Percentiles rank a stretch among this genome's conserved stretches.
phyloP scores from a whole-genome alignment of 2,113 vertebrate species.

The Etheostoma cragini region DNA sequence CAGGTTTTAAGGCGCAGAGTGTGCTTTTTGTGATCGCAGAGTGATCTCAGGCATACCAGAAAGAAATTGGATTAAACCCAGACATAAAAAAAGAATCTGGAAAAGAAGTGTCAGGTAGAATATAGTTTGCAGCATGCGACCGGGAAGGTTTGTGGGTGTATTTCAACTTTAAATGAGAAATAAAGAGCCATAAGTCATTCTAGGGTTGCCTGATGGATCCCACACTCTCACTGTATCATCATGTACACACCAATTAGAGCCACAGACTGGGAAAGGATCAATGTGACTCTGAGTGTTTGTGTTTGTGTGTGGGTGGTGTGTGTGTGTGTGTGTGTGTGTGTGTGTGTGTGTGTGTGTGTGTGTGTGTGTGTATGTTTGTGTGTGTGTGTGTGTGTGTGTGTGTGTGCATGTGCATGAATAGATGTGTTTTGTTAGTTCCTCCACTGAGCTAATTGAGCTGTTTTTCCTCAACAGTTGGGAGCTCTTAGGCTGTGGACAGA shows the following conservation, averaged over 20 bases:
- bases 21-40: constrained; percentile 41
- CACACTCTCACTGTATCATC: constrained; percentile 79
- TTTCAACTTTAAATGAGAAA: constrained; percentile 81
- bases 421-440: constrained; percentile 78
- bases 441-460: constrained; percentile 83
- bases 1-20: constrained; percentile 57
- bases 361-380: constrained; percentile 58
- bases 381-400: constrained; percentile 52
- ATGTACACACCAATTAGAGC: constrained; percentile 81
- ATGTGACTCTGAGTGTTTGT: constrained; percentile 66
- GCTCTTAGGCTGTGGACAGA: constrained; percentile 82
- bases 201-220: constrained; percentile 76
- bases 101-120: constrained; percentile 64
- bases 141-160: constrained; percentile 71
- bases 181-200: constrained; percentile 79
- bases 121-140: constrained; percentile 50
- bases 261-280: constrained; percentile 78
- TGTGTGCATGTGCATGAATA: constrained; percentile 65
- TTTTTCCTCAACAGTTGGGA: constrained; percentile 84
- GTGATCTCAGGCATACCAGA: constrained; percentile 48
- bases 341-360: constrained; percentile 47
- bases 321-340: constrained; percentile 34
- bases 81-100: constrained; percentile 42
- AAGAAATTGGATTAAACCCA: constrained; percentile 65
- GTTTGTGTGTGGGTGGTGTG: constrained; percentile 32